A percentile compares a stretch with the other conserved stretches of the same genome.
Conservation (phyloP, 2,888 invertebrate species). For the Scaeva pyrastri region DNA sequence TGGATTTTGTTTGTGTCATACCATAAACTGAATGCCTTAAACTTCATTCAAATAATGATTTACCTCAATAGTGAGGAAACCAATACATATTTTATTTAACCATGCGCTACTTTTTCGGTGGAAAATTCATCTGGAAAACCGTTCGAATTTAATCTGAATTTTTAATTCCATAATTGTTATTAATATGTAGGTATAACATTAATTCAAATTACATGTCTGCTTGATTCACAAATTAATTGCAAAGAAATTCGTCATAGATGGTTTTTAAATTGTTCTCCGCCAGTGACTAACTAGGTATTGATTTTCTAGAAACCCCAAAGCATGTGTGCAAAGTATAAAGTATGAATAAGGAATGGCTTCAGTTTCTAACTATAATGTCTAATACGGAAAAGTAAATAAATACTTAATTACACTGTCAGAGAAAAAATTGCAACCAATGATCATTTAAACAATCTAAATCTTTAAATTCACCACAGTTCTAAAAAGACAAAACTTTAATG, state of each 20-base stretch:
- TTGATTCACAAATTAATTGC: constrained; percentile 17
- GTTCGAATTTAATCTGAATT: background rate
- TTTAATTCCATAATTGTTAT: too few species aligned
- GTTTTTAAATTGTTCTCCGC: background rate
- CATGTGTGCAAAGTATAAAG: constrained; percentile 24
- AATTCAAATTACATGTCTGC: constrained; percentile 7
- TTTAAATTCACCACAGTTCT: too few species aligned
- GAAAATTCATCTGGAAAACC: background rate
- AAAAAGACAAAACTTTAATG: too few species aligned
- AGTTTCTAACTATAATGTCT: background rate
- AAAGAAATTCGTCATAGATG: background rate
- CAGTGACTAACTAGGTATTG: constrained; percentile 34
- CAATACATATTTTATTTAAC: background rate
- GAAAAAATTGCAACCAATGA: background rate
- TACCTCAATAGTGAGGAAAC: background rate
- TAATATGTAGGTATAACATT: constrained; percentile 9
- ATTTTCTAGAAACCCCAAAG: constrained; percentile 28
- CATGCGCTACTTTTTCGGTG: too few species aligned
- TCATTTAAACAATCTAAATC: background rate
- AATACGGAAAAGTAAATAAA: constrained; percentile 3
- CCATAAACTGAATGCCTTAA: background rate
- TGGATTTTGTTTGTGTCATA: background rate
- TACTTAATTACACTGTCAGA: background rate
- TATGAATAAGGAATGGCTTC: background rate
- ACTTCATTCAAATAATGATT: constrained; percentile 13